Evolutionary conservation across 1,140 invertebrate genomes (phyloP), one percentile per base, ranked within the genome.

Genomic region (Anthonomus grandis): DNA sequence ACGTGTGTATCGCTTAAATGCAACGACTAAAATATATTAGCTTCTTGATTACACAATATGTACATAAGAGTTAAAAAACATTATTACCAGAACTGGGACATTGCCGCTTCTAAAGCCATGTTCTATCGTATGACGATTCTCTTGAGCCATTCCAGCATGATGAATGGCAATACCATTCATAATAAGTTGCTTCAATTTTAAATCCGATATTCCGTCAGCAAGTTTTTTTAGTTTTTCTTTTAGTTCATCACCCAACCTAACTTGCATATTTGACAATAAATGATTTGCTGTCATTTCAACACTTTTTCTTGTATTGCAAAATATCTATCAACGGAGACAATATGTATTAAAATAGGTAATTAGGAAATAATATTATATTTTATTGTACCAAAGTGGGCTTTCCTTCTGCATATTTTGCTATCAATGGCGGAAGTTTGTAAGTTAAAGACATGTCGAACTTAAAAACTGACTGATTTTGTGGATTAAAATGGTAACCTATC

Each of bases 231-330:
- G 70, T 22, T 73, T 74, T 18, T 76, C 70, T 62, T 77, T 80
- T 56, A 85, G 81, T 31, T 78, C 70, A 0, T 72, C 42, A 60
- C 70, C 76, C 52, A 82, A 77, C 13, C 76, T 73, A 53, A 84
- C 80, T 22, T 80, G 79, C 4, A 82, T 66, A 62, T 84, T 78
- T 62, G 81, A 79, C 1, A 77, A 73, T 34, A 90, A 60, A 22
- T 81, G 79, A 45, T 80, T 78, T 1, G 84, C 83, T 17, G 86
- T 83, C 68, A 88, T 79, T 50, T 81, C 71, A 0, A 86, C 84
- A 57, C 84, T 81, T 72, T 89, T 91, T 47, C 89, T 76, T 1
- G 88, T 89, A 46, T 83, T 84, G 71, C 87, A 90, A 71, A 91
- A 92, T 76, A 86, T 81, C 82, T 83, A 59, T 17, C 63, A 64